These are phyloP conservation scores for Paedocypris micromegethes DNA, from an alignment of 2,797 vertebrate species.

Conservation along the genomic window DNA sequence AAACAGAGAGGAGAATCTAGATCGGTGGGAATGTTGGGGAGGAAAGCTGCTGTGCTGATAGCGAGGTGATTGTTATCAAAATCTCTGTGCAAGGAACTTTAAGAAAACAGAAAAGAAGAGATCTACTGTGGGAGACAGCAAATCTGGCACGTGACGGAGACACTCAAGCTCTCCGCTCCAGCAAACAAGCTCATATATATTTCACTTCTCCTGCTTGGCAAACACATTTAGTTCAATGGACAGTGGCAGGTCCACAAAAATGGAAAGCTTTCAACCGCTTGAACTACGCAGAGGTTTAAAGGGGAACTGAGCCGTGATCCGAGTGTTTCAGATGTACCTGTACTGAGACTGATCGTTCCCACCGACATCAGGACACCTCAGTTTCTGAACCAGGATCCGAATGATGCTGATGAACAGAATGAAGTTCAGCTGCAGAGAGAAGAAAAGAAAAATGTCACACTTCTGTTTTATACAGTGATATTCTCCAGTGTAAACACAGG, in stretches of 20 bases:
- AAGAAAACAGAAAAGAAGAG: conserved; percentile 5
- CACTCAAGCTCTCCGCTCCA: conserved; percentile 7
- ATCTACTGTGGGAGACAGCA: neutral
- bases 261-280: conserved; percentile 23
- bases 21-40: neutral
- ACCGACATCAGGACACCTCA: conserved; percentile 79
- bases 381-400: conserved; percentile 85
- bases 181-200: conserved; percentile 30
- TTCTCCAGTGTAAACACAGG: conserved; percentile 4
- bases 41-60: neutral
- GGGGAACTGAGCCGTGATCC: conserved; percentile 20
- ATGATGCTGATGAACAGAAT: conserved; percentile 87
- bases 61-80: conserved; percentile 1
- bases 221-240: conserved; percentile 25
- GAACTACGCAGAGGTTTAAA: conserved; percentile 8
- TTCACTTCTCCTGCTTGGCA: conserved; percentile 25
- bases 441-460: conserved; percentile 30
- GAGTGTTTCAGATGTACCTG: conserved; percentile 63
- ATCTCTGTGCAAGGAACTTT: conserved; percentile 7
- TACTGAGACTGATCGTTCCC: conserved; percentile 86
- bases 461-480: conserved; percentile 13
- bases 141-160: neutral
- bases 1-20: conserved; percentile 18
- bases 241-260: conserved; percentile 30
- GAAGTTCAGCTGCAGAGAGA: conserved; percentile 79